phyloP scores from a whole-genome alignment of 2,113 vertebrate genomes.

The Leptodactylus fuscus region DNA sequence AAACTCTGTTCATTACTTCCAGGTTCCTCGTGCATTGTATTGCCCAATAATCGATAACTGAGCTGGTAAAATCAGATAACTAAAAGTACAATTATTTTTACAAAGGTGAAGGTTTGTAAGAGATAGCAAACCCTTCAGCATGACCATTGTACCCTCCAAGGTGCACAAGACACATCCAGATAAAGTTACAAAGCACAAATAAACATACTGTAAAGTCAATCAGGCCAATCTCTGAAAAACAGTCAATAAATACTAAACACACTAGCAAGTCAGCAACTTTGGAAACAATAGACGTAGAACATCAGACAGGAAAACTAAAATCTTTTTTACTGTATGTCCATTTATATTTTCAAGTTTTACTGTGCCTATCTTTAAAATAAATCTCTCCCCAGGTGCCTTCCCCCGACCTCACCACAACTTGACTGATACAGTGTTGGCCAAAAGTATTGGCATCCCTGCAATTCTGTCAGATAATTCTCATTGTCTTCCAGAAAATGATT shows the following conservation, averaged over 20 bases:
- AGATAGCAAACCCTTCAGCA: background rate
- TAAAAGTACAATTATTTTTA: background rate
- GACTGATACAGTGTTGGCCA: too few species aligned
- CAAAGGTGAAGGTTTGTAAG: constrained; percentile 10
- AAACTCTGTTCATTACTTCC: background rate
- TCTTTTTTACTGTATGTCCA: too few species aligned
- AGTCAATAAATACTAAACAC: background rate
- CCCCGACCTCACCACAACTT: too few species aligned
- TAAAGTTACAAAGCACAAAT: background rate
- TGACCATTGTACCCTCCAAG: constrained; percentile 12
- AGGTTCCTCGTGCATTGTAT: background rate
- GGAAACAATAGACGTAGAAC: background rate
- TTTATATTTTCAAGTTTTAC: too few species aligned
- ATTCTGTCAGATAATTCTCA: too few species aligned
- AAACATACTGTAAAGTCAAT: background rate
- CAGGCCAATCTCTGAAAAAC: background rate
- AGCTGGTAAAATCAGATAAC: background rate
- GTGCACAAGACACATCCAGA: background rate
- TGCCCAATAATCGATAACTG: background rate
- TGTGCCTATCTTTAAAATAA: too few species aligned
- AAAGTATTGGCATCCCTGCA: too few species aligned
- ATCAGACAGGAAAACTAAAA: background rate
- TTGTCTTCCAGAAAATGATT: too few species aligned
- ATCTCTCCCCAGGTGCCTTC: too few species aligned
- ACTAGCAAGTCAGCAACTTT: background rate